Base-by-base conservation (phyloP, 2,797 vertebrate genomes). In the Presbytis comata region DNA sequence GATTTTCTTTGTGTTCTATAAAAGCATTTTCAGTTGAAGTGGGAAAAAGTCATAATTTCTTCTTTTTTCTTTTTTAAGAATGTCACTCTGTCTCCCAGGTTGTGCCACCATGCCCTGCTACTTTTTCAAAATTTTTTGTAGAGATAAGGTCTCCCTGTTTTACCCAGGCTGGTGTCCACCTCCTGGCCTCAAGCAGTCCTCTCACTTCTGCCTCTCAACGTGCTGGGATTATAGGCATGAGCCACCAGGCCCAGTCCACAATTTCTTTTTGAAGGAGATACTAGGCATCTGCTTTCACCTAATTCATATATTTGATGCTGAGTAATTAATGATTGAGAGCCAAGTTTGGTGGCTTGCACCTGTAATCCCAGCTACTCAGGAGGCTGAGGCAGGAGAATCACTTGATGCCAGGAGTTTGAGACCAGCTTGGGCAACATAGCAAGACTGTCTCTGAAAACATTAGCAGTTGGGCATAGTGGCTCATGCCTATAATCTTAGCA, bases 11-110 rank as follows among this genome's bases (percentile, higher is more conserved):
- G 39, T 91, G 74, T 95, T 85, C 41, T 90, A 19, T 80, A 59
- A 94, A 92, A 95, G 87, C 81, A 93, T 87, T 97, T 97, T 91
- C 21, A 79, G 0, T 67, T 50, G 16, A 86, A 95, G 39, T 87
- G 50, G 75, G 76, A 46, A 93, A 94, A 96, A 87, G 64, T 88
- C n/a, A 46, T 30, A 80, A 75, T 91, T 86, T 96, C 41, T 83
- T 64, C 61, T 33, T 64, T 64, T 30, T 61, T 33, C 83, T 95
- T 84, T 74, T 48, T 48, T 86, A 6, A 24, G 30, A 70, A 11
- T 70, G 9, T 70, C 67, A 36, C 9, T 36, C n/a, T 70, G 67
- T 70, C n/a, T n/a, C 33, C 61, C 61, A 67, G 61, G 61, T 67
- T 67, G 33, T 1, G 7, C 61, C 61, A 64, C 61, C 30, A n/a